These are phyloP conservation scores for Andrena bicolor DNA, from an alignment of 2,888 invertebrate genomes.

Conservation along the genomic window DNA sequence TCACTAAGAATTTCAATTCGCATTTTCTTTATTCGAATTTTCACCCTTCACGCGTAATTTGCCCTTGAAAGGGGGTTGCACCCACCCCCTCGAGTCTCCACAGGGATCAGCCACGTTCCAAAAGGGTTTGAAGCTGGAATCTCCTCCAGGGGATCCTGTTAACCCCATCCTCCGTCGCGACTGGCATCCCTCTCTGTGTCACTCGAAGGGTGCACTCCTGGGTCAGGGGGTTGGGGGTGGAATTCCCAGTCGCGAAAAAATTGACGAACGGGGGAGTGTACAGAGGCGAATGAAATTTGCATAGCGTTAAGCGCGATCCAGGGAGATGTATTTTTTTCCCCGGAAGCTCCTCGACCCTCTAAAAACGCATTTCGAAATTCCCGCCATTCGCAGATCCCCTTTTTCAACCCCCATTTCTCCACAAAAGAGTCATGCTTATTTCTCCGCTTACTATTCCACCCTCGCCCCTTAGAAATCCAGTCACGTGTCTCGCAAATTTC, in stretches of 20 bases:
- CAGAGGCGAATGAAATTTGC: conserved; percentile 62
- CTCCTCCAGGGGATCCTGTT: background rate
- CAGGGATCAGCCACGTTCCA: background rate
- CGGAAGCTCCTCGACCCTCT: background rate
- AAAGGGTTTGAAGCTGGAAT: background rate
- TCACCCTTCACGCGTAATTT: background rate
- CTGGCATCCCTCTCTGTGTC: background rate
- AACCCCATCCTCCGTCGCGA: background rate
- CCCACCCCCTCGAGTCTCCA: background rate
- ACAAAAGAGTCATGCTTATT: background rate
- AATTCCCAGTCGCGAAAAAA: conserved; percentile 20
- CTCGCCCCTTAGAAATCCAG: background rate
- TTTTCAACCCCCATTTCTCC: background rate
- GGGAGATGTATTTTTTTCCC: background rate
- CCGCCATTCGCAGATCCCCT: background rate
- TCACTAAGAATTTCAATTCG: background rate
- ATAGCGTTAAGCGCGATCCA: conserved; percentile 35
- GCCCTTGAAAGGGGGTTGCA: background rate
- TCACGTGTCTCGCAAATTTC: background rate
- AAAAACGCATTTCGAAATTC: background rate
- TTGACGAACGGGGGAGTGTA: background rate
- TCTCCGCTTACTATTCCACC: background rate
- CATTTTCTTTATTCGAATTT: conserved; percentile 14
- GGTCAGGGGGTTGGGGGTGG: background rate
- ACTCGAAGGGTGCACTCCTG: background rate